Percentiles rank a stretch among this genome's conserved stretches.
Conservation (phyloP, 53 echinoderm and acorn worm species). For the Henricia sp. region DNA sequence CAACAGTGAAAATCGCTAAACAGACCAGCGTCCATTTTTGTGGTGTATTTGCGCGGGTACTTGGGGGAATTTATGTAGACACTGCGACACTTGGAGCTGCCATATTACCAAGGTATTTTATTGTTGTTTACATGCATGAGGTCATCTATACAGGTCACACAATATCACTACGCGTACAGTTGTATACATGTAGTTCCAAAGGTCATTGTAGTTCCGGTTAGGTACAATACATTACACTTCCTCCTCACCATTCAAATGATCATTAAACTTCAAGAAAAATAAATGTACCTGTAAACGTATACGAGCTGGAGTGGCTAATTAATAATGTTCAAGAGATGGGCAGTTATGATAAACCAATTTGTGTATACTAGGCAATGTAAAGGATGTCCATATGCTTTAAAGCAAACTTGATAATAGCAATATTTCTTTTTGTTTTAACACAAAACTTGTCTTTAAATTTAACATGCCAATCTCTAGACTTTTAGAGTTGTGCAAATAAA, state of each 20-base stretch:
- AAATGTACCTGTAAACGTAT: too few relatives aligned
- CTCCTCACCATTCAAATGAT: constrained; percentile 11
- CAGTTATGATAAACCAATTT: background rate
- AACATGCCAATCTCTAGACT: background rate
- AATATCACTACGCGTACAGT: too few relatives aligned
- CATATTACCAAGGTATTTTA: too few relatives aligned
- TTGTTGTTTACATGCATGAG: too few relatives aligned
- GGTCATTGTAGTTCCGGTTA: constrained; percentile 3
- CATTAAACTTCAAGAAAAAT: background rate
- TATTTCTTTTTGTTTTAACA: background rate
- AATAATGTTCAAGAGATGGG: background rate
- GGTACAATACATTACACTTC: constrained; percentile 25
- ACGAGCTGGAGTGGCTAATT: background rate
- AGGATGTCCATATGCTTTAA: background rate
- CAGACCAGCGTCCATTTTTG: too few relatives aligned
- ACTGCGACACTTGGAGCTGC: too few relatives aligned
- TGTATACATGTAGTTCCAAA: too few relatives aligned
- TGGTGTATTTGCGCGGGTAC: too few relatives aligned
- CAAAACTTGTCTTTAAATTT: constrained; percentile 1
- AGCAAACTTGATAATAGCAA: background rate
- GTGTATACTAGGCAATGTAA: background rate
- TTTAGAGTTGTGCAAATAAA: background rate
- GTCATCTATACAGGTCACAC: too few relatives aligned
- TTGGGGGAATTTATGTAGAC: too few relatives aligned
- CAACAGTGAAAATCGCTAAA: too few relatives aligned